Percentiles rank a stretch among this genome's conserved stretches.
Evolutionary conservation across 2,797 vertebrate species (phyloP).

Genomic region (Bradypus variegatus): DNA sequence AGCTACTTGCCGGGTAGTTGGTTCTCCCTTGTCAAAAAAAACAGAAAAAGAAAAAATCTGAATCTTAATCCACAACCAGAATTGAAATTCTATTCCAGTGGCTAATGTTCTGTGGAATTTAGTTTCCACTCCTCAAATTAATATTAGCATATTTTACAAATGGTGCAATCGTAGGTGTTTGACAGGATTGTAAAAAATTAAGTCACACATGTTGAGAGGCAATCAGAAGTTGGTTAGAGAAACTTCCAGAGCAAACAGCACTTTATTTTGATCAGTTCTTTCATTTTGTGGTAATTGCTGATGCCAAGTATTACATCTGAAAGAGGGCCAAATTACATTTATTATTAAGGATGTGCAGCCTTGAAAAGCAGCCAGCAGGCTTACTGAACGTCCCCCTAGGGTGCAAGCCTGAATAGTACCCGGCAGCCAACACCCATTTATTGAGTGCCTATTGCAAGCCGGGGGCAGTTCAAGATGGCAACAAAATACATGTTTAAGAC

Average conservation of each 20-base stretch:
- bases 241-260: constrained; percentile 64
- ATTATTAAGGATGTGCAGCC: neutral
- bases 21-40: neutral
- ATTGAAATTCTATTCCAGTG: constrained; percentile 3
- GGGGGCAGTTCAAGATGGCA: neutral
- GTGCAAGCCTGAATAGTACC: neutral
- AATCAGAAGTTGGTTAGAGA: constrained; percentile 4
- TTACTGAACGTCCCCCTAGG: neutral
- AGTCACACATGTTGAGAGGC: constrained; percentile 21
- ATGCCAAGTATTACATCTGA: constrained; percentile 44
- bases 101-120: neutral
- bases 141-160: constrained; percentile 23
- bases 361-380: neutral
- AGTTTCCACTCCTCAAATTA: neutral
- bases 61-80: constrained; percentile 28
- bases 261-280: constrained; percentile 65
- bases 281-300: constrained; percentile 43
- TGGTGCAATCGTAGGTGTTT: neutral
- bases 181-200: neutral
- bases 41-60: neutral
- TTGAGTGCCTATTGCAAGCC: neutral
- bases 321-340: neutral
- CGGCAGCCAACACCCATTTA: neutral
- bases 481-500: neutral
- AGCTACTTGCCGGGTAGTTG: neutral